Evolutionary conservation across 2,888 invertebrate species (phyloP).

Genomic region (Noctua pronuba): DNA sequence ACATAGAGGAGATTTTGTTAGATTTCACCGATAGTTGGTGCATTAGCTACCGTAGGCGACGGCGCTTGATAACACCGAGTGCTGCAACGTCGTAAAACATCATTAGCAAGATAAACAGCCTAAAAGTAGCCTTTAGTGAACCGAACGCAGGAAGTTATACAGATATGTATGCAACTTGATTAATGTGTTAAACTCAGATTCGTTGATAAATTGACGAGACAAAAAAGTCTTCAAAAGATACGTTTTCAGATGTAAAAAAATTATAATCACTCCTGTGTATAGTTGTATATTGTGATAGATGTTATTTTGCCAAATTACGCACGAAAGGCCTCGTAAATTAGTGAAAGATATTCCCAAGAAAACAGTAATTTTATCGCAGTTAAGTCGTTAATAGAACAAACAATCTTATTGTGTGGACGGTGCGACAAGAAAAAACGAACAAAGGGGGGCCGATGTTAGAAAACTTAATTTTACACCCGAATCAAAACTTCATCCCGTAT

Average conservation of each 20-base stretch:
- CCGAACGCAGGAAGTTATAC: conserved; percentile 79
- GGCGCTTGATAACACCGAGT: conserved; percentile 82
- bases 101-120: conserved; percentile 88
- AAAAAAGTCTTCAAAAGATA: conserved; percentile 34
- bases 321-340: conserved; percentile 65
- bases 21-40: conserved; percentile 65
- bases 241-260: conserved; percentile 38
- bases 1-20: conserved; percentile 70
- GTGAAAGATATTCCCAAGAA: conserved; percentile 58
- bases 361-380: conserved; percentile 77
- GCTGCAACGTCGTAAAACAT: conserved; percentile 87
- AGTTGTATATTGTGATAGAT: conserved; percentile 30
- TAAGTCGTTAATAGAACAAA: conserved; percentile 81
- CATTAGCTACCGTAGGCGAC: conserved; percentile 87
- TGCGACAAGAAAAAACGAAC: conserved; percentile 81
- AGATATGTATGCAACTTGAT: conserved; percentile 77
- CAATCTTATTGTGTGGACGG: conserved; percentile 78
- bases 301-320: conserved; percentile 70
- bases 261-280: conserved; percentile 33
- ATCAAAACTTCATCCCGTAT: conserved; percentile 85
- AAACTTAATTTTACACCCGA: conserved; percentile 89
- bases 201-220: conserved; percentile 50
- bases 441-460: conserved; percentile 82
- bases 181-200: conserved; percentile 66
- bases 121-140: conserved; percentile 83